These are phyloP conservation scores for Metridium senile DNA, from an alignment of 92 coral and sea anemone genomes.

Conservation along the genomic window DNA sequence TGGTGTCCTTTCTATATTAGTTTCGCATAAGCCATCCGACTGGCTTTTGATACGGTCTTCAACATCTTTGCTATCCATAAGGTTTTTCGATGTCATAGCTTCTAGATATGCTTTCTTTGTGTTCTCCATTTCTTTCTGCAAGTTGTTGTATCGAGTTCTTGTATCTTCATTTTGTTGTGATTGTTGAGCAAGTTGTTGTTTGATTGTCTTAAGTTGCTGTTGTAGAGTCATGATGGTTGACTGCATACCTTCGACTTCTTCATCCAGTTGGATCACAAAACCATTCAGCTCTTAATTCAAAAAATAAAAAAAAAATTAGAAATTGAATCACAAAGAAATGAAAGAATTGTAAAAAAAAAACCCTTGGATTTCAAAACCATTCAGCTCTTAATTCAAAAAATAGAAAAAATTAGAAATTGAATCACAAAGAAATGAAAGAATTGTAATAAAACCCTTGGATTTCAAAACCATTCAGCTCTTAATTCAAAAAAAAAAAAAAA, in stretches of 20 bases:
- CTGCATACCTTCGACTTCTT: slow-evolving; percentile 99
- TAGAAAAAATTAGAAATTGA: not conserved
- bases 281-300: slow-evolving; percentile 82
- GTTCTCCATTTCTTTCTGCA: slow-evolving; percentile 58
- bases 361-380: slow-evolving; percentile 91
- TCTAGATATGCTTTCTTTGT: slow-evolving; percentile 57
- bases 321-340: not conserved
- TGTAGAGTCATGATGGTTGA: slow-evolving; percentile 96
- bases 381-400: slow-evolving; percentile 64
- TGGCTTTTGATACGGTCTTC: slow-evolving; percentile 25
- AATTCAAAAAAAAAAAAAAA: not conserved
- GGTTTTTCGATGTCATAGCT: slow-evolving; percentile 45
- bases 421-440: not conserved
- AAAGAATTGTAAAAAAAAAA: not conserved
- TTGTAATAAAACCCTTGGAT: slow-evolving; percentile 49
- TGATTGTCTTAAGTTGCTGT: slow-evolving; percentile 88
- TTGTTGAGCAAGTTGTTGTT: slow-evolving; percentile 68
- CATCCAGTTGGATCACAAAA: slow-evolving; percentile 97
- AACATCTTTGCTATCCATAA: slow-evolving; percentile 22
- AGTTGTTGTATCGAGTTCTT: slow-evolving; percentile 51
- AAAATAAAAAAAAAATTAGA: not conserved
- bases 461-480: slow-evolving; percentile 97
- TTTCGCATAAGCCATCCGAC: slow-evolving; percentile 3
- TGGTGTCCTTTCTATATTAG: slow-evolving; percentile 39
- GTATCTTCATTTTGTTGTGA: slow-evolving; percentile 36